Evolutionary conservation across 2,888 invertebrate genomes (phyloP), one percentile per base, ranked within the genome.

Genomic region (Agriopis marginaria): DNA sequence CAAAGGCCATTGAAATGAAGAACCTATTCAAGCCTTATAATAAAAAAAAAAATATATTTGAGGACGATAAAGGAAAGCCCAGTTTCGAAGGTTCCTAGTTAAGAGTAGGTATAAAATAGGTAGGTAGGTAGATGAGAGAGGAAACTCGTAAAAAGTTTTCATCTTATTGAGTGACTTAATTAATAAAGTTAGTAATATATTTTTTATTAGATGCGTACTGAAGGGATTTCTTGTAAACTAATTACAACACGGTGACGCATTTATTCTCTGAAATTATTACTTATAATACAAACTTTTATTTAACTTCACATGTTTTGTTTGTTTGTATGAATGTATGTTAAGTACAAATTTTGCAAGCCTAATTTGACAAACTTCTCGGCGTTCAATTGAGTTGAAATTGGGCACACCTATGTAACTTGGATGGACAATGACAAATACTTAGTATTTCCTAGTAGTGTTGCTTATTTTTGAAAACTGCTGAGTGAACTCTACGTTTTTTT

Each of bases 81-180:
- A 40, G 47, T 50, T 39, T n/a, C 66, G 61, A 55, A 62, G 58
- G 61, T 60, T 51, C 51, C 50, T 68, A 55, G 64, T 64, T 50
- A 68, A 50, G 53, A 64, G 68, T 44, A 49, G 49, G 44, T 44
- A 54, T 44, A n/a, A 14, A 55, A 12, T 32, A 51, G 32, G 51
- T 6, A 51, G 32, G 51, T 6, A 51, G 54, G 23, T 58, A 56
- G 51, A 39, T 39, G 44, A 63, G 53, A 58, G 51, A 53, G 54
- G 54, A 59, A 70, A 59, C 63, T 66, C 66, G 54, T 66, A 70
- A 70, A 70, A 70, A 70, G 66, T 70, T 70, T 70, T 54, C 70
- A 54, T 66, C 63, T 66, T 54, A 70, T 65, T 62, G 61, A 70
- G 23, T 65, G 59, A 45, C 44, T 62, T 63, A 70, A 66, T 66